Conservation (phyloP, 2,888 invertebrate species). For the Oxyscelio sp. region DNA sequence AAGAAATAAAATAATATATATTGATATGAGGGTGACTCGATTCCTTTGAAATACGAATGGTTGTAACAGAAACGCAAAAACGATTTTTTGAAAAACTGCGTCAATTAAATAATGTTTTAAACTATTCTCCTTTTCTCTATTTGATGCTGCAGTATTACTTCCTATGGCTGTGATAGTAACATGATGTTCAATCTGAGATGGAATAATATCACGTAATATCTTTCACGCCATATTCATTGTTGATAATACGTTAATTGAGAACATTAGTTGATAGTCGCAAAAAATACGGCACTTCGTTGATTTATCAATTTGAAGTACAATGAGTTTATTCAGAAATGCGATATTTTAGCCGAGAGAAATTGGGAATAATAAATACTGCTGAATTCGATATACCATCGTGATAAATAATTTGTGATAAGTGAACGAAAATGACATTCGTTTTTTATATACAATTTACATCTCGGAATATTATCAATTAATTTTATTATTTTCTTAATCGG, state of each 20-base stretch:
- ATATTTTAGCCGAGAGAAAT: slow-evolving; percentile 17
- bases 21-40: too few relatives aligned
- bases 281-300: slow-evolving; percentile 46
- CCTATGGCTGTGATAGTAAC: slow-evolving; percentile 88
- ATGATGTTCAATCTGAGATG: slow-evolving; percentile 88
- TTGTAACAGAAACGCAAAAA: background rate
- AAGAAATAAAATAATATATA: too few relatives aligned
- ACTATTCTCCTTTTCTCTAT: slow-evolving; percentile 23
- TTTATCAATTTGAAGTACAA: slow-evolving; percentile 31
- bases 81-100: background rate
- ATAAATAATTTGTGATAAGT: too few relatives aligned
- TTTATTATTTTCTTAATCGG: too few relatives aligned
- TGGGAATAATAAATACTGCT: background rate
- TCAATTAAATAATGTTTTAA: slow-evolving; percentile 12
- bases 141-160: slow-evolving; percentile 82
- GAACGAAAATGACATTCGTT: too few relatives aligned
- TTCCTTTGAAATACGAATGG: too few relatives aligned
- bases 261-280: slow-evolving; percentile 44
- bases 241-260: slow-evolving; percentile 61
- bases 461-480: too few relatives aligned
- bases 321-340: slow-evolving; percentile 22
- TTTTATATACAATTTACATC: too few relatives aligned
- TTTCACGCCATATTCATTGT: slow-evolving; percentile 86
- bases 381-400: background rate
- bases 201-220: slow-evolving; percentile 87